Evolutionary conservation across 2,888 invertebrate genomes (phyloP), one percentile per base, ranked within the genome.

Genomic region (Diadegma fenestrale): DNA sequence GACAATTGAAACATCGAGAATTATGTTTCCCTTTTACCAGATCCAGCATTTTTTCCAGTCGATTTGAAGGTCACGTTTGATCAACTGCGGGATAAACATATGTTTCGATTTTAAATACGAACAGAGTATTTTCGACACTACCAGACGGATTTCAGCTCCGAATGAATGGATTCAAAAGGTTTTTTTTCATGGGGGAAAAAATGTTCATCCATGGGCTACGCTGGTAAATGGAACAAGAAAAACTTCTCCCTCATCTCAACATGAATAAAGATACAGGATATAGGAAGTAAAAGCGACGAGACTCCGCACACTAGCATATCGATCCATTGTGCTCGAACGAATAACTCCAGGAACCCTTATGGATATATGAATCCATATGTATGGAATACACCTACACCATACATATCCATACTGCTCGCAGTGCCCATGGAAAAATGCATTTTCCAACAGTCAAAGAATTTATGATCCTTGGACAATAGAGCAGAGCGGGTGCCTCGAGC

Each of bases 391-490:
- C n/a, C 33, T 22, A 19, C 22, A 45, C n/a, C 26, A 26, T 84
- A 81, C 76, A 73, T 86, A 26, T 58, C 26, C 58, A 58, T 58
- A 14, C 26, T 84, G 82, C 82, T 71, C 78, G 84, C 81, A 84
- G 71, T 63, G 85, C 88, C 88, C 85, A 87, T 87, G 92, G 91
- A 92, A 91, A 92, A 92, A 91, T 91, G 90, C 90, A 91, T 92
- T 92, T 92, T 91, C 91, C 91, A 91, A 90, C 90, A 91, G 90
- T 89, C 88, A 89, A 89, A 88, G 90, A 92, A 92, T 92, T 92
- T 92, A 92, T 92, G 91, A 90, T 81, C 84, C 86, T 84, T 87
- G 90, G 89, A 92, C 92, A 92, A 92, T 92, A 88, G 88, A 88
- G 80, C 73, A 87, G 87, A 81, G 84, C 88, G 82, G 88, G 87